Evolutionary conservation across 2,113 vertebrate species (phyloP).

Genomic region (Phalacrocorax pelagicus): DNA sequence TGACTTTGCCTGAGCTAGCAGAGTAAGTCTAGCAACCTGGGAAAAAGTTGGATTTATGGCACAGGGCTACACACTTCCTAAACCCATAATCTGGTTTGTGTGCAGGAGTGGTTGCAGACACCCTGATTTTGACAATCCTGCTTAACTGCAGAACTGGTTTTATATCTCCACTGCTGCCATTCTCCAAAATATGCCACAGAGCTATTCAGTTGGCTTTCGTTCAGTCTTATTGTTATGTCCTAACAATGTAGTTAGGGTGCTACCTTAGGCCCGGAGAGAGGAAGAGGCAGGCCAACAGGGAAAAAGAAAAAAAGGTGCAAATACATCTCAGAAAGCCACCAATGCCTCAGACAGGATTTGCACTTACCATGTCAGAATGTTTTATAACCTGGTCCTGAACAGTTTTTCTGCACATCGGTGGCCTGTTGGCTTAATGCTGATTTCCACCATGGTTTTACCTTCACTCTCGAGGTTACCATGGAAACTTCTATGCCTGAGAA

Average conservation of each 20-base stretch:
- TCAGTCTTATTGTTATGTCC: neutral
- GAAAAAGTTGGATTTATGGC: neutral
- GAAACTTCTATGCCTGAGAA: constrained; percentile 51
- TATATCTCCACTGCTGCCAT: neutral
- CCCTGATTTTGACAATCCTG: neutral
- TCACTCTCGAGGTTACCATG: constrained; percentile 12
- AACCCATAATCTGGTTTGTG: neutral
- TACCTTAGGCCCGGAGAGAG: neutral
- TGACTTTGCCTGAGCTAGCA: neutral
- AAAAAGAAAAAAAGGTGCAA: neutral
- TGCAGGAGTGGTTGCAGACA: neutral
- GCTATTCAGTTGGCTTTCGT: neutral
- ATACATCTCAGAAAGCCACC: neutral
- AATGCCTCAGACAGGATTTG: neutral
- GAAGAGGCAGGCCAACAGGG: neutral
- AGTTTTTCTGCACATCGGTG: neutral
- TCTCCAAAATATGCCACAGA: neutral
- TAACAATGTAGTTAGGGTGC: too few species aligned
- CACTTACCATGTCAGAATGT: neutral
- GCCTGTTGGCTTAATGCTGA: neutral
- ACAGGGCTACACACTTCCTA: fast-evolving
- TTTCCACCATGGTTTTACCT: neutral
- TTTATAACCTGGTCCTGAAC: neutral
- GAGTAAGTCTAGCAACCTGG: neutral
- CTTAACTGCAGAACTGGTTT: neutral